Conservation (phyloP, 2,888 invertebrate species). For the Abrostola tripartita region DNA sequence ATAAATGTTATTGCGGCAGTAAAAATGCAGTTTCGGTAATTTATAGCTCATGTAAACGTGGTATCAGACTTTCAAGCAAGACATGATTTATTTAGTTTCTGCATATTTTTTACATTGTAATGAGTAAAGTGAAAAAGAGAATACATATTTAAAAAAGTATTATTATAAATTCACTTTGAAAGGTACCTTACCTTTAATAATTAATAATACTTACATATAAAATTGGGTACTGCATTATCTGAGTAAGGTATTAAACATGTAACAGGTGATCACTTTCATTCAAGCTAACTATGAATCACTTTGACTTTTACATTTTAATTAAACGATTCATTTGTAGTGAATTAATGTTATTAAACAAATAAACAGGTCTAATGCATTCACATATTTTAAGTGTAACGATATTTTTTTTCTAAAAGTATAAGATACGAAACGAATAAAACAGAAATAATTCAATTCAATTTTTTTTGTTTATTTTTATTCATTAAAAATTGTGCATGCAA, state of each 20-base stretch:
- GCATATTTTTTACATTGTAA: slow-evolving; percentile 67
- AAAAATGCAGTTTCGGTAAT: slow-evolving; percentile 85
- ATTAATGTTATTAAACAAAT: slow-evolving; percentile 40
- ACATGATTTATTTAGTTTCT: slow-evolving; percentile 74
- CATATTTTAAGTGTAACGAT: background rate
- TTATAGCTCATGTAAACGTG: slow-evolving; percentile 81
- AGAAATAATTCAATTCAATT: background rate
- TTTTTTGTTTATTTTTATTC: background rate
- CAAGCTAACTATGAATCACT: slow-evolving; percentile 49
- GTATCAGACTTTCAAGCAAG: slow-evolving; percentile 73
- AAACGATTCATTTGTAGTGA: slow-evolving; percentile 43
- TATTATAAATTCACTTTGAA: slow-evolving; percentile 34
- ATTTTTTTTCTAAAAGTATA: background rate
- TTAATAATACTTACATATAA: slow-evolving; percentile 44
- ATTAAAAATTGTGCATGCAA: background rate
- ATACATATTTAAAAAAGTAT: slow-evolving; percentile 32
- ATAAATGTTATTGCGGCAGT: slow-evolving; percentile 84
- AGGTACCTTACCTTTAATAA: slow-evolving; percentile 1
- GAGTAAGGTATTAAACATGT: slow-evolving; percentile 28
- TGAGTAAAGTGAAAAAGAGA: slow-evolving; percentile 39
- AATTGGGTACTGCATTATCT: slow-evolving; percentile 33
- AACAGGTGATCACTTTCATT: slow-evolving; percentile 40
- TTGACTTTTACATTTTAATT: slow-evolving; percentile 59
- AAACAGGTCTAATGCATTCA: background rate
- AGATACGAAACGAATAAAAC: background rate